Base-by-base conservation (phyloP, 1,140 invertebrate genomes). In the Tenebrio molitor region DNA sequence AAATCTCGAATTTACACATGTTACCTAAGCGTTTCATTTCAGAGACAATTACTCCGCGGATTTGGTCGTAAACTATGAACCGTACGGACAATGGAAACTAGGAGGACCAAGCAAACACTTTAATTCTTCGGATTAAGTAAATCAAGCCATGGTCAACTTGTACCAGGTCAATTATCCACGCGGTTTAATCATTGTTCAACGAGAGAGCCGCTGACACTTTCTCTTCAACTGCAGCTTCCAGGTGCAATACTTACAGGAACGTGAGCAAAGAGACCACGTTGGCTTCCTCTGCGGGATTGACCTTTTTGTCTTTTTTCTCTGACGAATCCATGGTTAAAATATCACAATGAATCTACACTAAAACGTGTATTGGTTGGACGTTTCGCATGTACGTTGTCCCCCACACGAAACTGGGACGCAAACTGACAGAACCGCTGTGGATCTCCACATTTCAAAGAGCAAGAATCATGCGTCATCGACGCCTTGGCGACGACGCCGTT, bases 271-370 rank as follows among this genome's bases (percentile, higher is more conserved):
- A 66, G 16, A 66, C 21, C 8, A 66, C 42, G 25, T 66, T 66
- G 8, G 36, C 42, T 0, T 16, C 44, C 19, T 66, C 36, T 0
- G 39, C 42, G 10, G 64, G 64, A 44, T 66, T 66, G 12, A 19
- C 36, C 21, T 66, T 66, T 19, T 34, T 66, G 15, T 66, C 36
- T 66, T 21, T 66, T 23, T 66, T 66, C n/a, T 14, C 25, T 25
- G 64, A 1, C 19, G 34, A 23, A 66, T 66, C 64, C 64, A 66
- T 66, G 15, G 36, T 15, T 66, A 25, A 66, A 66, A 44, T 44
- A 66, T 41, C 21, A 66, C 23, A 66, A 65, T 63, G 6, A 23
- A 39, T 14, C 39, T 42, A 66, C 64, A 66, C 64, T 66, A 66
- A 66, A 66, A 66, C 64, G 64, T 66, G 64, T 66, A 66, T 17